Evolutionary conservation across 2,113 vertebrate species (phyloP), one percentile per base, ranked within the genome.

Genomic region (Phyllostomus hastatus): DNA sequence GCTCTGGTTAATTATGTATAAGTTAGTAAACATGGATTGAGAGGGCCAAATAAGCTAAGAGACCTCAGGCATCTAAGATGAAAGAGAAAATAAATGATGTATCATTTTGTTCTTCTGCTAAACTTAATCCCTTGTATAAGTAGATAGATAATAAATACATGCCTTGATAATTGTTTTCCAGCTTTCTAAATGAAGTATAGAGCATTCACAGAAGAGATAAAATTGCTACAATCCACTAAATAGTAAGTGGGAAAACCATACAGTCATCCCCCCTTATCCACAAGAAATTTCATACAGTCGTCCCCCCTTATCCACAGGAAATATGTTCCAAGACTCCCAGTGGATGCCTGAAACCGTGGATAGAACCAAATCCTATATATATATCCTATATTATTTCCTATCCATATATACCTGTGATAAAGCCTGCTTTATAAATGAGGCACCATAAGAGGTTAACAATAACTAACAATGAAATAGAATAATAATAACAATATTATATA

Each of bases 1-100:
- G 26, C 69, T 67, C n/a, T 59, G 76, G 75, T 17, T 90, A 69
- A 90, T 95, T 88, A 90, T 73, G 66, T 66, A 86, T 86, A 91
- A 66, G n/a, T 69, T 69, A 95, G 84, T 93, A 95, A 93, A 93
- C 19, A 54, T 33, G 59, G 69, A 80, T 95, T 95, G 75, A 75
- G 41, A 94, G 54, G 11, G 10, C 52, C 35, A 81, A 43, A 80
- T 48, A 84, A 91, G 46, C 80, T 79, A 52, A 50, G 19, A 80
- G 50, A 2, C 64, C 28, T 86, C 0, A 1, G 57, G 43, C 35
- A 86, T 24, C 75, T 38, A 26, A 83, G 72, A 73, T 2, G 16
- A 70, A 82, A n/a, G 17, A 78, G 64, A 94, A 95, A 79, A 92
- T 46, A 72, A 50, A 91, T 0, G 28, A 10, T 3, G 20, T 15